Base-by-base conservation (phyloP, 2,888 invertebrate genomes). In the Scaeva pyrastri region DNA sequence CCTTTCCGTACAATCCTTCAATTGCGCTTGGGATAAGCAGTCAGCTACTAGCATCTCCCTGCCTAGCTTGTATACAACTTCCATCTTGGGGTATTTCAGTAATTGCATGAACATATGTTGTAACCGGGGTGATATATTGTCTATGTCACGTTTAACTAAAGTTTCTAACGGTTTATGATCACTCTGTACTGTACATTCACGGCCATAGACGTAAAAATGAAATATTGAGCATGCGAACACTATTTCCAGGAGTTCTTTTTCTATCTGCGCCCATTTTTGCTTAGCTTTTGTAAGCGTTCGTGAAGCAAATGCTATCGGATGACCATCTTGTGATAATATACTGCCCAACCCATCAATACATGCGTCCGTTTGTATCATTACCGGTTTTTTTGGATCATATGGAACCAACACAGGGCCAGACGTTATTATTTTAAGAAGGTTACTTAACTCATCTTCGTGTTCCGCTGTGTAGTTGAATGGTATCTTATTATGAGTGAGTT, bases 211-310 rank as follows among this genome's bases (percentile, higher is more conserved):
- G n/a, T 39, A 58, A 39, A 58, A 19, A 14, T 72, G 58, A 31
- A 72, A 72, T 10, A 45, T 50, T 16, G 58, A 19, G 41, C 39
- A 73, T 6, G 90, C 90, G 83, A 90, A 90, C 4, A 89, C 89
- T 12, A 90, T 89, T 31, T 90, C 90, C 66, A 91, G 83, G 8
- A 90, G 72, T 88, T 92, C 90, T 85, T 91, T 91, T 88, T 92
- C 91, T 6, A 92, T 91, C 88, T 92, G 91, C 5, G 90, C 88
- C 86, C 90, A 91, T 43, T 89, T 90, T 79, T 89, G 84, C 74
- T 91, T 90, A 23, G 88, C n/a, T n/a, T 76, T 50, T 16, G 82
- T 89, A n/a, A 91, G 74, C 26, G 88, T 89, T 78, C 90, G 70
- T n/a, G 90, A 91, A 14, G 90, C 90, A 88, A 88, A 91, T 21